phyloP scores from a whole-genome alignment of 2,797 vertebrate species.

The Microchirus variegatus region DNA sequence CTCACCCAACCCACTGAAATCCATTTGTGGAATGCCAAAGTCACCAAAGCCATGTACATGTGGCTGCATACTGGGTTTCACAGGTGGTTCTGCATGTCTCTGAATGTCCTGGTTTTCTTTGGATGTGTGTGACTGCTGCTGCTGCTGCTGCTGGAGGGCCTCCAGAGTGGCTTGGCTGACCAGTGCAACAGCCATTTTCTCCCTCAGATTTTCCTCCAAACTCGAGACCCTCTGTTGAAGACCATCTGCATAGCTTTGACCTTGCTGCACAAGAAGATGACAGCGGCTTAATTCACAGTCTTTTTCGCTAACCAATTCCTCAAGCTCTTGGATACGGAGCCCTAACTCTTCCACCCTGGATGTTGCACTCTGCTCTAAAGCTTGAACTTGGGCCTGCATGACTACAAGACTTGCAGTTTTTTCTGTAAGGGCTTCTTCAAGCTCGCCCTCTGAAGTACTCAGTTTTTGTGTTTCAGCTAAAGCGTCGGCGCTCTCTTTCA shows the following conservation, averaged over 20 bases:
- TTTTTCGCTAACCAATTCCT: constrained; percentile 79
- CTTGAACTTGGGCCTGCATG: constrained; percentile 75
- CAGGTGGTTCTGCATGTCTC: constrained; percentile 2
- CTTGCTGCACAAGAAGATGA: constrained; percentile 79
- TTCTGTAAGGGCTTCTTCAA: constrained; percentile 74
- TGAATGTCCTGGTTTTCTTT: constrained; percentile 35
- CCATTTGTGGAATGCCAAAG: constrained; percentile 58
- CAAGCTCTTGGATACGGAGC: constrained; percentile 78
- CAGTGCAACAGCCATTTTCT: constrained; percentile 84
- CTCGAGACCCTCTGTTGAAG: constrained; percentile 78
- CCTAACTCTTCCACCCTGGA: constrained; percentile 73
- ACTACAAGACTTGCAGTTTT: constrained; percentile 72
- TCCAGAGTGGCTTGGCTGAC: constrained; percentile 87
- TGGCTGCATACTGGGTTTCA: constrained; percentile 4
- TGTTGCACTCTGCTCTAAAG: constrained; percentile 78
- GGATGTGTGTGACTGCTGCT: constrained; percentile 1
- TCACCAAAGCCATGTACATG: constrained; percentile 41
- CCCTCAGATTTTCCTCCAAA: constrained; percentile 85
- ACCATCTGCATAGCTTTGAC: constrained; percentile 68
- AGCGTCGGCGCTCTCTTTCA: constrained; percentile 64
- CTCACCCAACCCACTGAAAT: constrained; percentile 45
- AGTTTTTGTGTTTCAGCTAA: constrained; percentile 46
- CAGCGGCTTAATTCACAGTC: constrained; percentile 81
- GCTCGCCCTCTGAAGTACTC: constrained; percentile 51
- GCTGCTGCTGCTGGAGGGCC: constrained; percentile 76